phyloP scores from a whole-genome alignment of 2,888 invertebrate genomes.

The Branchellion lobata region DNA sequence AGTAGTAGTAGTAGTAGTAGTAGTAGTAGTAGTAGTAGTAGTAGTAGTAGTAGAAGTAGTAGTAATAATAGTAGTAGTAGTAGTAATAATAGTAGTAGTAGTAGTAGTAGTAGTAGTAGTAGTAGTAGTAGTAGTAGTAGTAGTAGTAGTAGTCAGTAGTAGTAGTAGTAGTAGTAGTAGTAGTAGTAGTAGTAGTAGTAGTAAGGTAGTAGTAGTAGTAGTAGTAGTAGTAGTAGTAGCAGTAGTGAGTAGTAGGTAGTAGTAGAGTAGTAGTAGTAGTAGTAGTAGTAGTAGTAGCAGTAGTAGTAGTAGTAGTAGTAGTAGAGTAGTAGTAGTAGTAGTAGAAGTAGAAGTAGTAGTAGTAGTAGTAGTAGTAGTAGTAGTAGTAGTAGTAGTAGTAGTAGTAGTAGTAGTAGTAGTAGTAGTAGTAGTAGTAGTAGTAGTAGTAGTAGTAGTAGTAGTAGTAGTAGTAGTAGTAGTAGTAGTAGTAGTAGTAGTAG shows the following conservation, averaged over 20 bases:
- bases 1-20: conserved; percentile 27
- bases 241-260: conserved; percentile 1
- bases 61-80: conserved; percentile 21
- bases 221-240: conserved; percentile 27
- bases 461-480: conserved; percentile 29
- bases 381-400: conserved; percentile 29
- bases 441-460: conserved; percentile 29
- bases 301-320: conserved; percentile 29
- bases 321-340: conserved; percentile 29
- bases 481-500: conserved; percentile 23
- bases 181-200: conserved; percentile 29
- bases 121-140: conserved; percentile 26
- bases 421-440: conserved; percentile 27
- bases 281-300: conserved; percentile 27
- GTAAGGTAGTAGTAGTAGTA: conserved; percentile 24
- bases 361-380: conserved; percentile 29
- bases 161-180: conserved; percentile 28
- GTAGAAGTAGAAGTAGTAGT: conserved; percentile 20
- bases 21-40: conserved; percentile 29
- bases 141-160: conserved; percentile 5
- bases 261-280: conserved; percentile 11
- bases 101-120: conserved; percentile 23
- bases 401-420: conserved; percentile 27
- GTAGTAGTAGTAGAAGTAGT: conserved; percentile 26
- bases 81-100: conserved; percentile 21